A percentile compares a stretch with the other conserved stretches of the same genome.
phyloP scores from a whole-genome alignment of 2,888 invertebrate species.

The Tridacna crocea region DNA sequence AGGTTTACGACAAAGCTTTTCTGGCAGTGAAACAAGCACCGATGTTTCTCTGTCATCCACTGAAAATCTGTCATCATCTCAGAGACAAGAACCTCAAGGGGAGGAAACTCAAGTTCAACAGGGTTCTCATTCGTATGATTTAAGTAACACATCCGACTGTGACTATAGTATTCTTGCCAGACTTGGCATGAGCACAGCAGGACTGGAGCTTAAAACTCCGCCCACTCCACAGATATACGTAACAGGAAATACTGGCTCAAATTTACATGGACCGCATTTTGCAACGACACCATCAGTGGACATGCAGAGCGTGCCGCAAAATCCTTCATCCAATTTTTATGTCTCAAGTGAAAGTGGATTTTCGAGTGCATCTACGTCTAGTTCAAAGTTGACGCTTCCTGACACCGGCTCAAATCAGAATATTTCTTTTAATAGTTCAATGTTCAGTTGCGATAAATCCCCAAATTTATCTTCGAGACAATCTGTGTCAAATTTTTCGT shows the following conservation, averaged over 20 bases:
- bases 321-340: conserved; percentile 47
- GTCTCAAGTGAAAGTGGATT: conserved; percentile 63
- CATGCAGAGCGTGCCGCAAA: conserved; percentile 6
- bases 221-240: conserved; percentile 61
- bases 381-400: conserved; percentile 56
- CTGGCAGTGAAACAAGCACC: conserved; percentile 91
- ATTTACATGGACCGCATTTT: conserved; percentile 60
- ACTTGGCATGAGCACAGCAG: conserved; percentile 76
- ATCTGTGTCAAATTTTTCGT: conserved; percentile 46
- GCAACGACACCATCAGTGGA: conserved; percentile 52
- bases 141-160: conserved; percentile 69
- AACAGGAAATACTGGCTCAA: conserved; percentile 43
- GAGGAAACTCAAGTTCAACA: conserved; percentile 87
- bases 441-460: conserved; percentile 41
- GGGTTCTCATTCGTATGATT: conserved; percentile 62
- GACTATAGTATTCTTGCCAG: conserved; percentile 84
- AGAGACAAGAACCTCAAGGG: conserved; percentile 94
- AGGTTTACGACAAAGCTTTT: conserved; percentile 91
- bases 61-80: conserved; percentile 89
- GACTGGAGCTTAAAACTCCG: conserved; percentile 54
- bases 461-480: conserved; percentile 44
- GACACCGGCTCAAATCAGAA: conserved; percentile 39
- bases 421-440: conserved; percentile 32
- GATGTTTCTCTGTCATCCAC: conserved; percentile 94
- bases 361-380: conserved; percentile 60